Evolutionary conservation across 2,797 vertebrate species (phyloP).

Genomic region (Melopsittacus undulatus): DNA sequence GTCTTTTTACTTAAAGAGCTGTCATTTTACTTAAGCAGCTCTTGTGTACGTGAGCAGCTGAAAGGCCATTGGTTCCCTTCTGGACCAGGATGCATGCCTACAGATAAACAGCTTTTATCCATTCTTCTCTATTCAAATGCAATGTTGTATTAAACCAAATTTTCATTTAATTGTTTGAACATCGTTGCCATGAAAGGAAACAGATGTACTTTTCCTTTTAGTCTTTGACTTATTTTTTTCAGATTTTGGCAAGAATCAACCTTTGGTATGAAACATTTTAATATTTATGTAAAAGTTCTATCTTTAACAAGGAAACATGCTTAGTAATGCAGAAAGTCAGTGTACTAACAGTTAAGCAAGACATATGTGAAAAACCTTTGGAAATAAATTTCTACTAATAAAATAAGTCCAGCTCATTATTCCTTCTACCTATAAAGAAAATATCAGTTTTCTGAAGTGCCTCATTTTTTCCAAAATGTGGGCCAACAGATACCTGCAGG

Average conservation of each 20-base stretch:
- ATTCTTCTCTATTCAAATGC: not conserved
- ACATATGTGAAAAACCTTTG: not conserved
- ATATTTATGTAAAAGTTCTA: not conserved
- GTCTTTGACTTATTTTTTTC: not conserved
- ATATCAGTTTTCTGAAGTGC: not conserved
- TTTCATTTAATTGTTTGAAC: not conserved
- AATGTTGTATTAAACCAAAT: not conserved
- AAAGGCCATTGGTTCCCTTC: not conserved
- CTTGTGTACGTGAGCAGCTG: not conserved
- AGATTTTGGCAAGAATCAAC: not conserved
- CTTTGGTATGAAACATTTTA: not conserved
- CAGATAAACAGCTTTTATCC: not conserved
- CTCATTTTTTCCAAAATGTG: constrained; percentile 23
- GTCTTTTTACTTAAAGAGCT: not conserved
- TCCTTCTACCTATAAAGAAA: constrained; percentile 15
- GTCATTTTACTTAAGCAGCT: not conserved
- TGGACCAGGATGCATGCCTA: not conserved
- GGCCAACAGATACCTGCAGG: constrained; percentile 15
- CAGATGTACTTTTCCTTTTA: not conserved
- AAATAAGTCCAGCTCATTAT: not conserved
- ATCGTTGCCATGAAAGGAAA: not conserved
- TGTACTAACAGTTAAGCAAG: not conserved
- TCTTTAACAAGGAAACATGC: not conserved
- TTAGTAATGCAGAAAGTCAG: constrained; percentile 5
- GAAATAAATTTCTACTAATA: constrained; percentile 29